Evolutionary conservation across 2,113 vertebrate species (phyloP).

Genomic region (Mustela lutreola): DNA sequence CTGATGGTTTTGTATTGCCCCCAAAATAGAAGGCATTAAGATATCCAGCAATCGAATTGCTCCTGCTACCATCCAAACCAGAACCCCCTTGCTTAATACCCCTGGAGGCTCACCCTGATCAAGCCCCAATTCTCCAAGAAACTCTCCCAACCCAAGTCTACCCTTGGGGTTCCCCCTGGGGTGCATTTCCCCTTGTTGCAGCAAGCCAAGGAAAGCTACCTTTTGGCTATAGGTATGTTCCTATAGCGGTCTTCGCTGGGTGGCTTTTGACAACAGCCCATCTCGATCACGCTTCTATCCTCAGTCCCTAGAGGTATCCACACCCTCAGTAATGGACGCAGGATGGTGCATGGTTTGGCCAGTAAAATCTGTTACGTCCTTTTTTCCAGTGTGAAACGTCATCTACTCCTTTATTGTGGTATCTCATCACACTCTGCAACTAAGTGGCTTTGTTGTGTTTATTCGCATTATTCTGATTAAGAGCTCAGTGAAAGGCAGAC

Average conservation of each 20-base stretch:
- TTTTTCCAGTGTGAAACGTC: not conserved
- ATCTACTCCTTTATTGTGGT: too few species aligned
- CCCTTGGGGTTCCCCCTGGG: not conserved
- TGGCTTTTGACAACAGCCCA: accelerated
- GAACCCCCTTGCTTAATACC: not conserved
- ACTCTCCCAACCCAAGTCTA: accelerated
- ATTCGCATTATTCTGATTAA: not conserved
- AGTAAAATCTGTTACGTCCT: not conserved
- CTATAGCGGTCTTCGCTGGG: not conserved
- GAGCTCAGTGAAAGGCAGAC: not conserved
- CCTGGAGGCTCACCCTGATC: not conserved
- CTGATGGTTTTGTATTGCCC: not conserved
- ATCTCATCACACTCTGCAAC: not conserved
- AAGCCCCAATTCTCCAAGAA: not conserved
- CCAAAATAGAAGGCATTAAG: not conserved
- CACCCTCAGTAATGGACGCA: too few species aligned
- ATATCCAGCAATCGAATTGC: accelerated
- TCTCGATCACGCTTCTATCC: not conserved
- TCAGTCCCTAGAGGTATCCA: accelerated
- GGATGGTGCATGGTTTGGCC: not conserved
- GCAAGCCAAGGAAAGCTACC: not conserved
- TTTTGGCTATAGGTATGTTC: accelerated
- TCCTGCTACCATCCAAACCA: not conserved
- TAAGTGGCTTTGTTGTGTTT: not conserved
- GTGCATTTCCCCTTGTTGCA: accelerated